A percentile compares a stretch with the other conserved stretches of the same genome.
These are phyloP conservation scores for Meandrina meandrites DNA, from an alignment of 92 coral and sea anemone species.

Conservation along the genomic window DNA sequence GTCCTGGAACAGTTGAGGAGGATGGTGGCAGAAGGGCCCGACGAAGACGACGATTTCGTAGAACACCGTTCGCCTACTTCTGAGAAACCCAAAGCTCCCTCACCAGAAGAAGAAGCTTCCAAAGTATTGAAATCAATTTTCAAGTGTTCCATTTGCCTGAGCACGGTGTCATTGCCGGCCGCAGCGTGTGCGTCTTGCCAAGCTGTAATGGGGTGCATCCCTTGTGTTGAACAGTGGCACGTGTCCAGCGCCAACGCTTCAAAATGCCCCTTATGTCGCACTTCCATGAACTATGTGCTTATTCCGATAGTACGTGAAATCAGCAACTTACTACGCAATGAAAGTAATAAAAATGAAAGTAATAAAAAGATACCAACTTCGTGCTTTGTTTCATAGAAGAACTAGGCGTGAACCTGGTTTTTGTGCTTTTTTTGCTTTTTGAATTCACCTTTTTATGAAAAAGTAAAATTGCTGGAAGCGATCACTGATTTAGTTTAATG, in stretches of 20 bases:
- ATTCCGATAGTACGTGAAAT: constrained; percentile 40
- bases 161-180: constrained; percentile 50
- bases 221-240: constrained; percentile 73
- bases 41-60: constrained; percentile 25
- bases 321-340: constrained; percentile 4
- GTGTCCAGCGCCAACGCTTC: constrained; percentile 32
- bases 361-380: too few relatives aligned
- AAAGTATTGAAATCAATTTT: constrained; percentile 30
- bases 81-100: constrained; percentile 6
- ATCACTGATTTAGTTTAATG: too few relatives aligned
- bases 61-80: constrained; percentile 3
- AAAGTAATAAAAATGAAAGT: too few relatives aligned
- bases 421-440: too few relatives aligned
- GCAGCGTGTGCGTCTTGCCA: constrained; percentile 56
- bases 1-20: constrained; percentile 35
- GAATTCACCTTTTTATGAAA: too few relatives aligned
- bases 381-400: too few relatives aligned
- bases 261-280: constrained; percentile 54
- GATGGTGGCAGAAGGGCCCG: constrained; percentile 20
- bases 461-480: too few relatives aligned
- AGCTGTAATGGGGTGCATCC: constrained; percentile 62
- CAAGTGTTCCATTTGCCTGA: constrained; percentile 56
- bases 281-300: constrained; percentile 38
- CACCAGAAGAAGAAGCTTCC: constrained; percentile 20
- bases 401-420: too few relatives aligned